Evolutionary conservation across 2,113 vertebrate species (phyloP).

Genomic region (Balaeniceps rex): DNA sequence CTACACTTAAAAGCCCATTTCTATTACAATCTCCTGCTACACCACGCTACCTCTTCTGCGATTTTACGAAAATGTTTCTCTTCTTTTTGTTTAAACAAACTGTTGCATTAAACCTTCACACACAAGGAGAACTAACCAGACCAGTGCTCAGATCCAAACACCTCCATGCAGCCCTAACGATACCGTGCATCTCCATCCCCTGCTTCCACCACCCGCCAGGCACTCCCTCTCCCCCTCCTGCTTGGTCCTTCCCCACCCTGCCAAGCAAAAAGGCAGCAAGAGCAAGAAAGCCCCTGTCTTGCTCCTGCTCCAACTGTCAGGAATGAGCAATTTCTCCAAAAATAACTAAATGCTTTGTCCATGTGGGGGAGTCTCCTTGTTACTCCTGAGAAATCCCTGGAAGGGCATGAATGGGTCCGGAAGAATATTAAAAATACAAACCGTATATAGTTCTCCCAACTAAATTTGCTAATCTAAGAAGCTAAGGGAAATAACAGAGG

Average conservation of each 20-base stretch:
- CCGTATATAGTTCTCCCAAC: neutral
- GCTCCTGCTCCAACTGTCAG: neutral
- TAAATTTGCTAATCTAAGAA: neutral
- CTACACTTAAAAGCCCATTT: neutral
- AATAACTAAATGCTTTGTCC: neutral
- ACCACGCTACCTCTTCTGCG: neutral
- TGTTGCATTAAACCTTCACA: neutral
- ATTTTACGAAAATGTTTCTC: neutral
- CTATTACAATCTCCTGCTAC: neutral
- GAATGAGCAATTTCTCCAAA: neutral
- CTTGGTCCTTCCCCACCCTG: neutral
- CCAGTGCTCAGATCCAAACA: neutral
- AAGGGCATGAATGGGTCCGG: neutral
- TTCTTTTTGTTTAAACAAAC: neutral
- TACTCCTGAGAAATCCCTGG: neutral
- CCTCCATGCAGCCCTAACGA: accelerated
- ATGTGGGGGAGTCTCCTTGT: accelerated
- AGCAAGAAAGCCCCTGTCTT: neutral
- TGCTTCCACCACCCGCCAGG: neutral
- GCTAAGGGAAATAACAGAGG: neutral
- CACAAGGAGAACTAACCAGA: neutral
- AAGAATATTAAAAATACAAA: neutral
- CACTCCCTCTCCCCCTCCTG: neutral
- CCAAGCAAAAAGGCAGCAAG: neutral
- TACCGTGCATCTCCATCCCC: accelerated